Evolutionary conservation across 2,113 vertebrate species (phyloP).

Genomic region (Nanorana parkeri): DNA sequence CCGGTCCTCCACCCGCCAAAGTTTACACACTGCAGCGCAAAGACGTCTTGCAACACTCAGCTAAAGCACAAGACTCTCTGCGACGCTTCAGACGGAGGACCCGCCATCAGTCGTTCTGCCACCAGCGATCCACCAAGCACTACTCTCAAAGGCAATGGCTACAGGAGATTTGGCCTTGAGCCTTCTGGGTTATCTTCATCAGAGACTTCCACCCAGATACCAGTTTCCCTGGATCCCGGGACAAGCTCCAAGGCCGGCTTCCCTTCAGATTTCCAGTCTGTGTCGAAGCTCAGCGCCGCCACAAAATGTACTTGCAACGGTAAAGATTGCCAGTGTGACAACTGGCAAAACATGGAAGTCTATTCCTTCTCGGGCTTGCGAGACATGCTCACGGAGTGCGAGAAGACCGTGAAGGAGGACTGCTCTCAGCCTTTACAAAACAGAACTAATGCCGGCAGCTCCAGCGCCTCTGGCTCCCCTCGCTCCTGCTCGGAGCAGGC

Average conservation of each 20-base stretch:
- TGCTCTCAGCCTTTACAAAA: constrained; percentile 70
- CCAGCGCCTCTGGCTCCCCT: constrained; percentile 76
- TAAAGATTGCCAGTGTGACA: constrained; percentile 75
- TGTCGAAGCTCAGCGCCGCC: constrained; percentile 76
- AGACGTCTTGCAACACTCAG: constrained; percentile 71
- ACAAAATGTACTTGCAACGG: constrained; percentile 65
- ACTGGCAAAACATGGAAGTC: constrained; percentile 89
- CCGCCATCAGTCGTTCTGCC: constrained; percentile 60
- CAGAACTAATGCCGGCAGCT: constrained; percentile 76
- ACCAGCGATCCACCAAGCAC: constrained; percentile 62
- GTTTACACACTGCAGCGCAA: constrained; percentile 89
- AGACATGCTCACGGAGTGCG: constrained; percentile 79
- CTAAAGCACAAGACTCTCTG: constrained; percentile 79
- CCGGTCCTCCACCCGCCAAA: constrained; percentile 93
- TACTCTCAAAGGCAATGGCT: constrained; percentile 65
- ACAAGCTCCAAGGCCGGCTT: constrained; percentile 64
- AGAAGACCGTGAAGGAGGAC: constrained; percentile 73
- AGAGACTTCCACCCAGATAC: constrained; percentile 52
- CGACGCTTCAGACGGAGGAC: constrained; percentile 68
- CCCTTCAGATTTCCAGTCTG: constrained; percentile 83
- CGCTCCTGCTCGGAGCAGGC: constrained; percentile 97
- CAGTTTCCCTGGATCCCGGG: constrained; percentile 59
- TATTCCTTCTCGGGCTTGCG: constrained; percentile 95
- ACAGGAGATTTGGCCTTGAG: constrained; percentile 62
- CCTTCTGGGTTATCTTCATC: constrained; percentile 61